These are phyloP conservation scores for Psittacara wagleri DNA, from an alignment of 2,113 vertebrate species.

Conservation along the genomic window DNA sequence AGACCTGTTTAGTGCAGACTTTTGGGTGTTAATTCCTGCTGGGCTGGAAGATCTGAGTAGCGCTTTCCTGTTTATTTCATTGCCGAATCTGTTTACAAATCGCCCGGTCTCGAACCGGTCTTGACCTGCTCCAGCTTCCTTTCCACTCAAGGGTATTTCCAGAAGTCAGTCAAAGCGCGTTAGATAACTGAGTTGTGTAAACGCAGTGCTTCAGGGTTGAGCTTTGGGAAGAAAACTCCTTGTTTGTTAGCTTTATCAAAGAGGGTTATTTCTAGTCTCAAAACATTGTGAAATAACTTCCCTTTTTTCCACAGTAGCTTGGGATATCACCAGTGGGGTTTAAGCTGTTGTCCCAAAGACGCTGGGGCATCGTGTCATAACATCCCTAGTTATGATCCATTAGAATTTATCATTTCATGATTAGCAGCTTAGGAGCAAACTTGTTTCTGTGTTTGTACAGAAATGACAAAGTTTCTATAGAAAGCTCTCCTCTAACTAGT, in stretches of 20 bases:
- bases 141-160: background rate
- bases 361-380: no score
- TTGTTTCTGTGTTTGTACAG: background rate
- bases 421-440: background rate
- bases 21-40: background rate
- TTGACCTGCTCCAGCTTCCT: background rate
- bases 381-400: background rate
- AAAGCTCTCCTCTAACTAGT: background rate
- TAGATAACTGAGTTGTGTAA: background rate
- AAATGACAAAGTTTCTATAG: background rate
- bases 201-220: background rate
- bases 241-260: slow-evolving; percentile 3
- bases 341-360: background rate
- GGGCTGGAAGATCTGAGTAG: slow-evolving; percentile 10
- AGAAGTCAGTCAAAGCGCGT: background rate
- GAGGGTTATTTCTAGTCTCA: background rate
- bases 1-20: background rate
- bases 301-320: background rate
- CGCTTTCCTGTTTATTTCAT: slow-evolving; percentile 29
- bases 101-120: background rate
- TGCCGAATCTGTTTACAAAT: background rate
- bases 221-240: background rate
- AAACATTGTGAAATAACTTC: background rate
- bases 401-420: background rate
- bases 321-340: background rate